Percentiles rank a stretch among this genome's conserved stretches.
Evolutionary conservation across 2,888 invertebrate genomes (phyloP).

Genomic region (Rhorus exstirpatorius): DNA sequence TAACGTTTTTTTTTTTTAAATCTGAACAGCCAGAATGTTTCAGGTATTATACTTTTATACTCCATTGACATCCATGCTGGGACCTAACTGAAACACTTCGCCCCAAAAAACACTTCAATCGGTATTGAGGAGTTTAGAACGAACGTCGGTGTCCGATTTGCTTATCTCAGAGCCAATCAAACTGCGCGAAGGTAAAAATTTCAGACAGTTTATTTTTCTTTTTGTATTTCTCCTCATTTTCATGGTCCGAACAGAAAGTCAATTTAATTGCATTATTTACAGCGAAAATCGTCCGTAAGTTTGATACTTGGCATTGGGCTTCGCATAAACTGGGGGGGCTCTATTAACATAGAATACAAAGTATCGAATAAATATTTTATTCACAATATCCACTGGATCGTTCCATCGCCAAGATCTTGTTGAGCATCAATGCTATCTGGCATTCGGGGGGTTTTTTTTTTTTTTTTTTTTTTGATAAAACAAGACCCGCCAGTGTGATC

Average conservation of each 20-base stretch:
- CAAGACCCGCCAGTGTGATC: constrained; percentile 20
- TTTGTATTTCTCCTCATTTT: constrained; percentile 15
- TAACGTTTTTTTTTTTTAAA: no score
- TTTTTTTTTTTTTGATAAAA: constrained; percentile 29
- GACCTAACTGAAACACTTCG: no score
- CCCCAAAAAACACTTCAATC: no score
- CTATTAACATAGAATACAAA: constrained; percentile 22
- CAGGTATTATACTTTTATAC: no score
- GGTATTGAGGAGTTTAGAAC: no score
- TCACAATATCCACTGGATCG: constrained; percentile 48
- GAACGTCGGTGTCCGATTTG: no score
- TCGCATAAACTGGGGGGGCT: no score
- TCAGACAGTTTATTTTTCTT: background rate
- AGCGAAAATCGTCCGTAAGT: constrained; percentile 6
- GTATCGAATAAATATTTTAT: constrained; percentile 63
- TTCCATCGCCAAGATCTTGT: constrained; percentile 16
- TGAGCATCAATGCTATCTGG: constrained; percentile 35
- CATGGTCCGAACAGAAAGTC: constrained; percentile 11
- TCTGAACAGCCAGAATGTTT: no score
- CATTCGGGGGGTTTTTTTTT: constrained; percentile 12
- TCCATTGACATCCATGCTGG: no score
- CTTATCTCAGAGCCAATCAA: no score
- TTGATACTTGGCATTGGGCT: no score
- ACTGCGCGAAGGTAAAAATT: constrained; percentile 5
- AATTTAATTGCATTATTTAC: constrained; percentile 30